phyloP scores from a whole-genome alignment of 1,140 invertebrate genomes.

The Brachystomella parvula region DNA sequence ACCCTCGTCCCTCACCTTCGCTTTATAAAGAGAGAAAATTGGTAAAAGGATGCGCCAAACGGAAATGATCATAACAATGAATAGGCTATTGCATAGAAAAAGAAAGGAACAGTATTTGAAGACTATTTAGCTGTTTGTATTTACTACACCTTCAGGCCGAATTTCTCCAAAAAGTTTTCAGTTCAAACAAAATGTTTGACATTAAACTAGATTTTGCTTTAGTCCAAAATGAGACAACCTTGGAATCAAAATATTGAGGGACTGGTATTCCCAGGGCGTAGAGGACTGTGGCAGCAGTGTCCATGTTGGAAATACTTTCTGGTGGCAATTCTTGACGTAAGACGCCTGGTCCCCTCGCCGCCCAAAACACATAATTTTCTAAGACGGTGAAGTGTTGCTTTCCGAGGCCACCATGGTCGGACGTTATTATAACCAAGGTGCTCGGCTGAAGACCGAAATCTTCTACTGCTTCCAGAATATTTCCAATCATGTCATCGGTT shows the following conservation, averaged over 20 bases:
- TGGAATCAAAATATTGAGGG: neutral
- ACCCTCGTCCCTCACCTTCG: too few species aligned
- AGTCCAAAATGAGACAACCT: too few species aligned
- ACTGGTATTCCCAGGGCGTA: neutral
- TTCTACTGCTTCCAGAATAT: neutral
- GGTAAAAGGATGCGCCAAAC: too few species aligned
- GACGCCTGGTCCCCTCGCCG: neutral
- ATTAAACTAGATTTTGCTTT: too few species aligned
- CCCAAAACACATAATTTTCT: neutral
- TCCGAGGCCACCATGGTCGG: neutral
- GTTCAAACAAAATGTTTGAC: too few species aligned
- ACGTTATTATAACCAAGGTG: neutral
- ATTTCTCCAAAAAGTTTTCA: too few species aligned
- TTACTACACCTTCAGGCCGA: too few species aligned
- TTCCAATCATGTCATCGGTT: neutral
- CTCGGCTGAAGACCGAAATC: neutral
- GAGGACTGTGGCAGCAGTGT: neutral
- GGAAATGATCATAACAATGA: too few species aligned
- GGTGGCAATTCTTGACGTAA: neutral
- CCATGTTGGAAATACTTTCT: neutral
- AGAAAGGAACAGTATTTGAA: too few species aligned
- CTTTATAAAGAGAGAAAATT: too few species aligned
- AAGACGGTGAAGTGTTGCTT: neutral
- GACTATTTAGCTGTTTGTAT: too few species aligned
- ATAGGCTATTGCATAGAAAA: too few species aligned